These are phyloP conservation scores for Bacillus rossius DNA, from an alignment of 1,140 invertebrate genomes.

Conservation along the genomic window DNA sequence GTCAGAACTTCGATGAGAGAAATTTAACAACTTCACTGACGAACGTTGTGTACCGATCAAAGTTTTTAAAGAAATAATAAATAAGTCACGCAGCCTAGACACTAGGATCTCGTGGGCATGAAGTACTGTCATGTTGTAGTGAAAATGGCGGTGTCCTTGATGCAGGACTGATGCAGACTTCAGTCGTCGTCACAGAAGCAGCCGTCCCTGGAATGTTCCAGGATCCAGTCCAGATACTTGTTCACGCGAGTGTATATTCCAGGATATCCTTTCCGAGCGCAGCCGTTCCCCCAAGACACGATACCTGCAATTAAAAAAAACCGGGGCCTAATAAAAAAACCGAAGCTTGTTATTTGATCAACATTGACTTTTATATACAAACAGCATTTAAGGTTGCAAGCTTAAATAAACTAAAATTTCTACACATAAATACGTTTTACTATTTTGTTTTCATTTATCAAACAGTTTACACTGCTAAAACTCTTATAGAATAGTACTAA, in stretches of 20 bases:
- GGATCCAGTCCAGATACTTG: conserved; percentile 70
- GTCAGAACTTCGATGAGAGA: too few species aligned
- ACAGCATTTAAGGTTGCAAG: background rate
- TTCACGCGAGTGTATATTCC: conserved; percentile 77
- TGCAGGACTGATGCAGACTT: too few species aligned
- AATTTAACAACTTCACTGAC: too few species aligned
- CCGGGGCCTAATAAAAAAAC: background rate
- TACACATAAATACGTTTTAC: background rate
- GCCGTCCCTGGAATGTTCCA: conserved; percentile 62
- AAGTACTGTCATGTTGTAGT: background rate
- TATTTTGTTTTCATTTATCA: background rate
- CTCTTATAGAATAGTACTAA: too few species aligned
- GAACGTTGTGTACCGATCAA: too few species aligned
- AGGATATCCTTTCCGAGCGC: conserved; percentile 64
- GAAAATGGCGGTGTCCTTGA: background rate
- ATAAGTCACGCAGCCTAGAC: too few species aligned
- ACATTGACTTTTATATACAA: background rate
- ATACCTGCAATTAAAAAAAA: conserved; percentile 31
- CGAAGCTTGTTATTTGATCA: background rate
- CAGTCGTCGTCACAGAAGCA: conserved; percentile 55
- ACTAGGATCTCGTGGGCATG: too few species aligned
- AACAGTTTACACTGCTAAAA: background rate
- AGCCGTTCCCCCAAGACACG: conserved; percentile 50
- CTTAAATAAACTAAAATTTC: background rate
- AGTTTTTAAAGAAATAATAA: too few species aligned